Conservation (phyloP, 2,797 vertebrate genomes). For the Oophaga sylvatica region DNA sequence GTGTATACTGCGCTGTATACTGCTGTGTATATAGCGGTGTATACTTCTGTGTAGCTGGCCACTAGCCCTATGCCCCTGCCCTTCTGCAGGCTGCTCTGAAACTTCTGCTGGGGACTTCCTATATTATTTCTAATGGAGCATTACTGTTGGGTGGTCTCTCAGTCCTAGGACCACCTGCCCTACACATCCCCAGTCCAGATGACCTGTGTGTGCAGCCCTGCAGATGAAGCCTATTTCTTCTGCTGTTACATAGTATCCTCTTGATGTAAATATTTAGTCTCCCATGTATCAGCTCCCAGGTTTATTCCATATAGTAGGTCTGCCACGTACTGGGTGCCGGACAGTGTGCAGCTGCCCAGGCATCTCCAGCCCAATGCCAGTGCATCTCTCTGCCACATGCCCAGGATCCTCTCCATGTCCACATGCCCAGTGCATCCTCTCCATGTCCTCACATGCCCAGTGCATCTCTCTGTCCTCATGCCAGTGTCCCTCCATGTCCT, state of each 20-base stretch:
- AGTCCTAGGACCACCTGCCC: background rate
- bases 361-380: too few relatives aligned
- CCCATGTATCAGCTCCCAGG: background rate
- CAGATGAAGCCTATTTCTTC: background rate
- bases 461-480: too few relatives aligned
- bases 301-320: background rate
- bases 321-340: background rate
- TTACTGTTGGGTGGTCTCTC: background rate
- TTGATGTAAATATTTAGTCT: background rate
- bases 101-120: background rate
- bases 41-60: background rate
- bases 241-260: background rate
- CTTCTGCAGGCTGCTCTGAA: background rate
- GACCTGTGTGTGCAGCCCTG: background rate
- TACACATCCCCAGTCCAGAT: background rate
- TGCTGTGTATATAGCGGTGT: too few relatives aligned
- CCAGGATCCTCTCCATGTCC: too few relatives aligned
- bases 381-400: too few relatives aligned
- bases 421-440: too few relatives aligned
- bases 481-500: too few relatives aligned
- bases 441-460: too few relatives aligned
- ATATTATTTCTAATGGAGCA: background rate
- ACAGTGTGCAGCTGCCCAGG: too few relatives aligned
- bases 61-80: background rate
- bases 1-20: too few relatives aligned